Percentiles rank a stretch among this genome's conserved stretches.
Conservation (phyloP, 2,888 invertebrate species). For the Parnassius mnemosyne region DNA sequence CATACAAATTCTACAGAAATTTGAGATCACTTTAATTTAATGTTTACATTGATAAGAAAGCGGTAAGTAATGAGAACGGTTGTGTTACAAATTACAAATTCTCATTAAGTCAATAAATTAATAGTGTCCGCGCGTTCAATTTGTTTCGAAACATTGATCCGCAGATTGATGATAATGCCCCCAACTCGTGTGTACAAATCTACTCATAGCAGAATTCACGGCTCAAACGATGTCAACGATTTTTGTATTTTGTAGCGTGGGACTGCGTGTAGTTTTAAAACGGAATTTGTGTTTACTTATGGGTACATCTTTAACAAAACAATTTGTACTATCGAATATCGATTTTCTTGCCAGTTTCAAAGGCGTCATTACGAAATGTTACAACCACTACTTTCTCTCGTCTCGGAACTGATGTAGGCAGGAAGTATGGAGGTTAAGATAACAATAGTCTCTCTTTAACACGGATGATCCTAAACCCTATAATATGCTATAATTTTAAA, state of each 20-base stretch:
- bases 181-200: slow-evolving; percentile 19
- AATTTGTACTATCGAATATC: slow-evolving; percentile 36
- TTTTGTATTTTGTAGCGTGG: slow-evolving; percentile 23
- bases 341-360: slow-evolving; percentile 60
- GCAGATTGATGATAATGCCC: slow-evolving; percentile 28
- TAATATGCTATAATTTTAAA: slow-evolving; percentile 30
- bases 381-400: slow-evolving; percentile 65
- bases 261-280: slow-evolving; percentile 21
- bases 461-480: slow-evolving; percentile 23
- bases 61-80: slow-evolving; percentile 16
- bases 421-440: slow-evolving; percentile 73
- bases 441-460: slow-evolving; percentile 54
- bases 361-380: slow-evolving; percentile 65
- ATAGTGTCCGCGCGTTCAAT: slow-evolving; percentile 24
- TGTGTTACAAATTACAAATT: slow-evolving; percentile 27
- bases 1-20: background rate
- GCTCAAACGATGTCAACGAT: slow-evolving; percentile 18
- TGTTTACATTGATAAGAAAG: slow-evolving; percentile 5
- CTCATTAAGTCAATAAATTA: slow-evolving; percentile 28
- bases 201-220: slow-evolving; percentile 21
- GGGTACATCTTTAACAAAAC: slow-evolving; percentile 28
- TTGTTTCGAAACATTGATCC: slow-evolving; percentile 29
- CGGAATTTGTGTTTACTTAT: slow-evolving; percentile 16
- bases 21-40: background rate
- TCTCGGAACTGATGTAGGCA: slow-evolving; percentile 61